phyloP scores from a whole-genome alignment of 2,113 vertebrate species.

The Colius striatus region DNA sequence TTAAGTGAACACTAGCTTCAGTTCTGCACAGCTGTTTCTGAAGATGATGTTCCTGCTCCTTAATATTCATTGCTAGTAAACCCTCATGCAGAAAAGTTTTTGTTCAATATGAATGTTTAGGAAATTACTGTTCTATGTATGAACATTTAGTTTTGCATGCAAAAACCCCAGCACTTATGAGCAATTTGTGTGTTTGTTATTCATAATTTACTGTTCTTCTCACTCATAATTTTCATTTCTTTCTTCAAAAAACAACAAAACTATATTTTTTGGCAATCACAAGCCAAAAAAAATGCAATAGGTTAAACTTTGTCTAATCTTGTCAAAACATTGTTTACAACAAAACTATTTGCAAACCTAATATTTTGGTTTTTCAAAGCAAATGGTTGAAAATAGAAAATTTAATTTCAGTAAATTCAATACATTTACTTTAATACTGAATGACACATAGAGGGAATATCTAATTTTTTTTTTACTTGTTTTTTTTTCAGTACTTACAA shows the following conservation, averaged over 20 bases:
- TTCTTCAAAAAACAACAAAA: neutral
- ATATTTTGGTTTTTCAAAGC: neutral
- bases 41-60: neutral
- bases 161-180: neutral
- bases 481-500: neutral
- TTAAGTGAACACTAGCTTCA: constrained; percentile 55
- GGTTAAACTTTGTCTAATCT: constrained; percentile 13
- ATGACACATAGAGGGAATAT: neutral
- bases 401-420: neutral
- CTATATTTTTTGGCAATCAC: neutral
- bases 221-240: neutral
- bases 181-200: neutral
- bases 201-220: constrained; percentile 29
- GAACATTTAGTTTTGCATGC: constrained; percentile 44
- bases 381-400: neutral
- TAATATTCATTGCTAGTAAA: constrained; percentile 59
- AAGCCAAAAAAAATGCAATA: neutral
- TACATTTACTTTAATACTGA: neutral
- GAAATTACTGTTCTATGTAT: constrained; percentile 45
- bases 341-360: neutral
- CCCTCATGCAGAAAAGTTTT: constrained; percentile 18
- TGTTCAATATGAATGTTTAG: constrained; percentile 65
- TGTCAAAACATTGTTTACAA: constrained; percentile 12
- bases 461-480: no score
- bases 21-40: constrained; percentile 46